Base-by-base conservation (phyloP, 2,888 invertebrate genomes). In the Agonopterix subpropinquella region DNA sequence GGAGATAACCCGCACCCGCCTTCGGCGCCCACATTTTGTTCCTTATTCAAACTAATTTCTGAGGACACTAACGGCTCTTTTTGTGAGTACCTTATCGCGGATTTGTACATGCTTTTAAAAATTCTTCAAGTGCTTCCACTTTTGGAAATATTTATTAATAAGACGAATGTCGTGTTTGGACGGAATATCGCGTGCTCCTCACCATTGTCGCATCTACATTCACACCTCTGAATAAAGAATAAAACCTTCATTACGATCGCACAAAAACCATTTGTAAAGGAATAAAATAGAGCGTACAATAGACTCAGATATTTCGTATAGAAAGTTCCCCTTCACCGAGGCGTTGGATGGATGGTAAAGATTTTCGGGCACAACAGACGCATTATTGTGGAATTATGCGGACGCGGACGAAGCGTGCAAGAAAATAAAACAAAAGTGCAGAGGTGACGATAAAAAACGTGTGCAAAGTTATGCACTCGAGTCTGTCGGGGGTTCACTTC, bases 241-340 rank as follows among this genome's bases (percentile, higher is more conserved):
- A 85, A 86, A 81, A 79, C 80, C 67, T 81, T 85, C 85, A 86
- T 85, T 84, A 83, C 78, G 72, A 65, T 70, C 80, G 65, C 67
- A 81, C 77, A 82, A 85, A 82, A 74, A 72, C 77, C 76, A 77
- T 82, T 83, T 82, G 79, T 77, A 61, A 76, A 69, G 71, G 73
- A 80, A 79, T 78, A 79, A 82, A 80, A 81, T 79, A 75, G 80
- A 77, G 65, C 64, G 70, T 70, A 86, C 83, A 87, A 88, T 80
- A 67, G 76, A 58, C 70, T 70, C 67, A 80, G 80, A 87, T 85
- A 82, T 82, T 83, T 77, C 80, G 72, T 79, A 83, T 79, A 78
- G 81, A 82, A 82, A 75, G 68, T 71, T 73, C 83, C 84, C 85
- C 82, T 74, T 64, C 64, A 65, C 28, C 65, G 68, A 66, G 58